Evolutionary conservation across 2,797 vertebrate genomes (phyloP), one percentile per base, ranked within the genome.

Genomic region (Paramormyrops hopkinsi): DNA sequence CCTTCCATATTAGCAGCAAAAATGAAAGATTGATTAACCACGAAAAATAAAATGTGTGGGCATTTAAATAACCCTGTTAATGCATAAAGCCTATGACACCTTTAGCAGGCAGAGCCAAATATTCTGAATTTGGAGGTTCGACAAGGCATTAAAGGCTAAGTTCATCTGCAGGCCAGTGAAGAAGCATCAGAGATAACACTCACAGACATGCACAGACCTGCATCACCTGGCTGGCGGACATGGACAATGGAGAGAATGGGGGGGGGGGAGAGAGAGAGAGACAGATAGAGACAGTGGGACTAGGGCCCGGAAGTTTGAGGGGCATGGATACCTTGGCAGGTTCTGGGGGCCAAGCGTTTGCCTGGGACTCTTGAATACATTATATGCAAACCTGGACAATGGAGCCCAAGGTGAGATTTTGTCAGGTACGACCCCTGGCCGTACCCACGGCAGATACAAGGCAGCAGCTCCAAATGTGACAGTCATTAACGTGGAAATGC

Each of bases 161-260:
- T 91, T 92, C 91, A 92, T 29, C 41, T 19, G 19, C n/a, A 90
- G 89, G 89, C 4, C 90, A 79, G 59, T 46, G 50, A 25, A 65
- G n/a, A 76, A 89, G n/a, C 87, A 22, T 69, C 87, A n/a, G 48
- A 76, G 86, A 90, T 76, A 65, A 56, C 86, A 48, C 53, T 86
- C 8, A 59, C 2, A 62, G 88, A 88, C 91, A 88, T 73, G 90
- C 65, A 86, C 88, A 62, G 33, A 92, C 90, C 73, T 90, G 91
- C 25, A 87, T 87, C 2, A 65, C 33, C 79, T 87, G 88, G 83
- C 86, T 69, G 14, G 3, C 54, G 25, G 85, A 90, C 87, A 73
- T 37, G 9, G 48, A 76, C 29, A 88, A 87, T 19, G 54, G 25
- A 65, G 88, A 33, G 54, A n/a, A 88, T 29, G n/a, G 12, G 25